These are phyloP conservation scores for Butastur rufipennis DNA, from an alignment of 2,113 vertebrate species.

Conservation along the genomic window DNA sequence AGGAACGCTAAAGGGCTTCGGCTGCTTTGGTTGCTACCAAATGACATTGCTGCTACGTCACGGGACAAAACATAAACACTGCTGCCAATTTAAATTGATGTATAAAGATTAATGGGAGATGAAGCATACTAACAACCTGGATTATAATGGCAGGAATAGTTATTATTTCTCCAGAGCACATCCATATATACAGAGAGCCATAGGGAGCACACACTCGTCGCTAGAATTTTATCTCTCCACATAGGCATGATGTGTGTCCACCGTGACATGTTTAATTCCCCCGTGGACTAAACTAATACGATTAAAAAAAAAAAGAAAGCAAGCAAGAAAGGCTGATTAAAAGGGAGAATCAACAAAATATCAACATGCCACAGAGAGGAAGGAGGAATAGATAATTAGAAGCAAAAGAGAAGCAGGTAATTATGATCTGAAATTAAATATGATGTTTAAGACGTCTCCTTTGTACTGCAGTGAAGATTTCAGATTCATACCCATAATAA, in stretches of 20 bases:
- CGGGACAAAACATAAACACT: constrained; percentile 49
- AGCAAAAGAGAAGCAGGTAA: constrained; percentile 70
- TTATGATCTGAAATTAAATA: constrained; percentile 73
- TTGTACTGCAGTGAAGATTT: constrained; percentile 75
- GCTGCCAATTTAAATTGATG: constrained; percentile 57
- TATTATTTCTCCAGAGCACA: constrained; percentile 37
- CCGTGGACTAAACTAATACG: constrained; percentile 26
- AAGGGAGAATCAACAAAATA: constrained; percentile 72
- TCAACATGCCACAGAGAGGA: constrained; percentile 65
- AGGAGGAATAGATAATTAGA: constrained; percentile 72
- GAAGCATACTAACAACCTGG: constrained; percentile 51
- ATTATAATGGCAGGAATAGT: constrained; percentile 27
- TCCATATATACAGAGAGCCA: not conserved
- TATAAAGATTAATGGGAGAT: constrained; percentile 62
- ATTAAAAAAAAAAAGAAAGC: not conserved
- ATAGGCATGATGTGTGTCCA: constrained; percentile 36
- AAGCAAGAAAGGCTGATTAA: constrained; percentile 58
- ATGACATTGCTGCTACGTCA: constrained; percentile 54
- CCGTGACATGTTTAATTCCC: constrained; percentile 47
- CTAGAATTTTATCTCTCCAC: not conserved
- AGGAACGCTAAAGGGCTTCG: not conserved
- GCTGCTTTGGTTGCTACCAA: constrained; percentile 27
- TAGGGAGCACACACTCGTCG: not conserved
- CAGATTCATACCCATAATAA: constrained; percentile 87
- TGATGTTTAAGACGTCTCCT: constrained; percentile 74